phyloP scores from a whole-genome alignment of 2,888 invertebrate genomes.

The Alviniconcha strummeri region DNA sequence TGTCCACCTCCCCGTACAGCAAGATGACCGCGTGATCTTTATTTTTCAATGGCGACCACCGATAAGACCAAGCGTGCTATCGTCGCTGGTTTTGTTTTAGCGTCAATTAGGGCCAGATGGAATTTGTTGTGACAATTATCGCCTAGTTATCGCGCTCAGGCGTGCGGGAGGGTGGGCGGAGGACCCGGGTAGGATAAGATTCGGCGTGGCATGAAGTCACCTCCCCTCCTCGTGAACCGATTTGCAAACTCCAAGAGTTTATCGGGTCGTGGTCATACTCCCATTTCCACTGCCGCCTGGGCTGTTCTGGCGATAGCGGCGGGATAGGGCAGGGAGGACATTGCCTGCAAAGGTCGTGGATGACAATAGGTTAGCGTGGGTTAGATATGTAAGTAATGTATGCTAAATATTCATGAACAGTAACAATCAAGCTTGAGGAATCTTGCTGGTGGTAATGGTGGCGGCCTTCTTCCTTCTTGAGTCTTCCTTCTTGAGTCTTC shows the following conservation, averaged over 20 bases:
- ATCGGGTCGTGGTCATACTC: conserved; percentile 9
- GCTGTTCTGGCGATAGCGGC: background rate
- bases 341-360: conserved; percentile 5
- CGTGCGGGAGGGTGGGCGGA: conserved; percentile 28
- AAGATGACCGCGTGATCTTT: conserved; percentile 32
- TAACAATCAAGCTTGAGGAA: no score
- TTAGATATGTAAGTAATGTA: background rate
- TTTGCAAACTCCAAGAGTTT: conserved; percentile 1
- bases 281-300: background rate
- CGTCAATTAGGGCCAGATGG: conserved; percentile 42
- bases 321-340: conserved; percentile 1
- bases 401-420: no score
- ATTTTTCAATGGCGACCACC: conserved; percentile 22
- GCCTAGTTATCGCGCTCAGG: conserved; percentile 29
- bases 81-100: conserved; percentile 37
- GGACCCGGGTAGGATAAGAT: conserved; percentile 32
- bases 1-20: conserved; percentile 9
- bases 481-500: background rate
- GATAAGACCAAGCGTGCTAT: conserved; percentile 29
- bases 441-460: no score
- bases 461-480: no score
- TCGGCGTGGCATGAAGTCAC: conserved; percentile 17
- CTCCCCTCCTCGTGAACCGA: conserved; percentile 14
- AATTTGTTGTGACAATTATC: conserved; percentile 41
- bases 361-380: conserved; percentile 3